Base-by-base conservation (phyloP, 2,113 vertebrate species). In the Galemys pyrenaicus region DNA sequence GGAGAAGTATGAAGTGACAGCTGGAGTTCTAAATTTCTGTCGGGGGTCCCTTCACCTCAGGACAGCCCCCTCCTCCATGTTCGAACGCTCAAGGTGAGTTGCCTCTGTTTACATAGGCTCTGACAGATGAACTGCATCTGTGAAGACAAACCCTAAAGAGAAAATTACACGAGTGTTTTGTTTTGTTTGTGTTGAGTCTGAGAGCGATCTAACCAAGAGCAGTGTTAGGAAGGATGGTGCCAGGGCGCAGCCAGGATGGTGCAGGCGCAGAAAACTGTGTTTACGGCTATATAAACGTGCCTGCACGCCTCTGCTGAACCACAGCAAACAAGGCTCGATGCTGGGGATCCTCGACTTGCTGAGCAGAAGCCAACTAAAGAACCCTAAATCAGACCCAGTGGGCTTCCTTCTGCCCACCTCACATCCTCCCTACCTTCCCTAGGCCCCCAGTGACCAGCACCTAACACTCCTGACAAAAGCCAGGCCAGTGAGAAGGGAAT, bases 371-470 rank as follows among this genome's bases (percentile, higher is more conserved):
- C 30, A 24, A 22, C 86, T 60, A 41, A 74, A 26, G 49, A 68
- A 64, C 17, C 49, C 49, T 75, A 39, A 68, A 54, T 41, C 37
- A 74, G 46, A 37, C 26, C 41, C 62, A 9, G 2, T 28, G 30
- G 46, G 9, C 22, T 51, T 6, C 5, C 17, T 71, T 13, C 44
- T n/a, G 35, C 39, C 65, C 16, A 5, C 32, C n/a, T 44, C 13
- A 3, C 44, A 62, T 16, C 3, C 3, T 77, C 44, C 54, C 49
- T 17, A 51, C 15, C 28, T 65, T 58, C 9, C 15, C 49, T 44
- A n/a, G n/a, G n/a, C n/a, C n/a, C n/a, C n/a, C n/a, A n/a, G n/a
- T 97, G 98, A 97, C 97, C 94, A 86, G 94, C 92, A 94, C 97
- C 97, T 98, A 86, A 85, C 7, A 9, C 97, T 98, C 32, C 95